Base-by-base conservation (phyloP, 2,113 vertebrate genomes). In the Jaculus jaculus region DNA sequence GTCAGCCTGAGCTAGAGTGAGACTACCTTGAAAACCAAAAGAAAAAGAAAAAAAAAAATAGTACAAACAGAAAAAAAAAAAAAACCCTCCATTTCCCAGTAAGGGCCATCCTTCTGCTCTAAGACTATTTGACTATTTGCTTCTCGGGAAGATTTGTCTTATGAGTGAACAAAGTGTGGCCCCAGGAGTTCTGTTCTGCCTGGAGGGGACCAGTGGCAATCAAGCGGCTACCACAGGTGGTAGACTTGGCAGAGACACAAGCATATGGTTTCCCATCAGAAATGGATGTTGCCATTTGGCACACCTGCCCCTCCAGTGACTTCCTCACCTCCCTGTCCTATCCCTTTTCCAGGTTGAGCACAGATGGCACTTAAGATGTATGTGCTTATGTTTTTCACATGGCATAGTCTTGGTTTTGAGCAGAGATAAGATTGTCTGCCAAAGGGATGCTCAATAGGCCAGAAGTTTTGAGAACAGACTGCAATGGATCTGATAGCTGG, bases 211-310 rank as follows among this genome's bases (percentile, higher is more conserved):
- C 78, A 6, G 9, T 23, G 32, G 77, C 42, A 73, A 73, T 86
- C 87, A 89, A 65, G 91, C 4, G 7, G 72, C 71, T 39, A 75
- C 71, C 72, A 10, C 91, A 91, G 95, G 89, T 81, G 83, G 91
- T 69, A 61, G 75, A 51, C 92, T 73, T 95, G 95, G 93, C 95
- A 66, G 95, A 65, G 80, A 78, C 39, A 8, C 15, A 18, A 89
- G 65, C 95, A 84, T 94, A 80, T 92, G 95, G 89, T 63, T 71
- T 73, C 24, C 15, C 85, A 21, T 68, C 80, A 82, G 97, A 94
- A 91, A 84, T 84, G 68, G 78, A 95, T 90, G 92, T 89, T 89
- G 54, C 96, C 97, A 96, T 89, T 93, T 97, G 97, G 94, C 84
- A 51, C 63, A 18, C 16, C 32, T 51, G 78, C 58, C 61, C 89